Percentiles rank a stretch among this genome's conserved stretches.
phyloP scores from a whole-genome alignment of 2,113 vertebrate genomes.

The Gavia stellata region DNA sequence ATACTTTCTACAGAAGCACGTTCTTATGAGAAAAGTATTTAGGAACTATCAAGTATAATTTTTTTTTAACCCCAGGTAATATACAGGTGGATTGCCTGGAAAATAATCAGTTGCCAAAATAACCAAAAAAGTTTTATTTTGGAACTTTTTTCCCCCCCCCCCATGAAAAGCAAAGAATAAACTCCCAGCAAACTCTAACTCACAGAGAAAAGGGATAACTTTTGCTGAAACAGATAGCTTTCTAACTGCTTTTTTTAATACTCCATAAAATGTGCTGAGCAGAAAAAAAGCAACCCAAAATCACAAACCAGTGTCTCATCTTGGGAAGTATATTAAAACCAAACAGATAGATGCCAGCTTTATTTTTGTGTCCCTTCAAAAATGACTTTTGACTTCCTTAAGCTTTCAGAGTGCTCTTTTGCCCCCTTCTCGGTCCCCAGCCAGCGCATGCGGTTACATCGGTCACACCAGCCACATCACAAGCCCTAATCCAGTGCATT shows the following conservation, averaged over 20 bases:
- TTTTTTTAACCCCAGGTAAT: not conserved
- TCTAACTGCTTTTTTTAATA: not conserved
- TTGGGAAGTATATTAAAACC: conserved; percentile 40
- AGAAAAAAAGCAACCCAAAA: conserved; percentile 11
- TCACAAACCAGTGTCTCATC: conserved; percentile 12
- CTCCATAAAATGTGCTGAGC: conserved; percentile 41
- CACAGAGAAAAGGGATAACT: not conserved
- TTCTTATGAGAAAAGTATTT: not conserved
- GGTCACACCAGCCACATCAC: not conserved
- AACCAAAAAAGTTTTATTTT: not conserved
- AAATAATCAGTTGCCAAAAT: not conserved
- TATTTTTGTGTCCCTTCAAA: not conserved
- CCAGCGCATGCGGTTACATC: not conserved
- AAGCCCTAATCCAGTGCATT: not conserved
- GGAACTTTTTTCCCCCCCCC: accelerated
- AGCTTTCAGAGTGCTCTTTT: not conserved
- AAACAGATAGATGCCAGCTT: conserved; percentile 14
- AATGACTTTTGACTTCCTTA: not conserved
- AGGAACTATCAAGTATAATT: not conserved
- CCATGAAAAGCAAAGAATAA: not conserved
- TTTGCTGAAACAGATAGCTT: not conserved
- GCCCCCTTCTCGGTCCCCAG: not conserved
- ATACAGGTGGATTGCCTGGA: not conserved
- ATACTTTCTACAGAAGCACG: not conserved
- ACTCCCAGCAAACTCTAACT: not conserved